phyloP scores from a whole-genome alignment of 2,888 invertebrate genomes.

The Hemicrepidius hirtus region DNA sequence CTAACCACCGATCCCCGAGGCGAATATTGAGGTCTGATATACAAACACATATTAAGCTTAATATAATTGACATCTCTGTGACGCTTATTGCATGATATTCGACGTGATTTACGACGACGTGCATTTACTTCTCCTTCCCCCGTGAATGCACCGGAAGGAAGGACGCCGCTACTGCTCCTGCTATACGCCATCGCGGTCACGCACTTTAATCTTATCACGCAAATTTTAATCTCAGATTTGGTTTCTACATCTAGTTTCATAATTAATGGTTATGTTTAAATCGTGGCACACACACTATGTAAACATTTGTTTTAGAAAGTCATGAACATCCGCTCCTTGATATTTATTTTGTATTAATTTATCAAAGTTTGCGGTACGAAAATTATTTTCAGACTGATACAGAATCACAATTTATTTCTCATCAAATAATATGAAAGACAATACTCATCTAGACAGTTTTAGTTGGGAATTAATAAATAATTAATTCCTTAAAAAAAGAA shows the following conservation, averaged over 20 bases:
- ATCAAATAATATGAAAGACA: no score
- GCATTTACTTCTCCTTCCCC: constrained; percentile 45
- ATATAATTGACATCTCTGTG: constrained; percentile 43
- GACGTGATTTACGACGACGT: constrained; percentile 47
- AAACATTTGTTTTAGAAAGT: not conserved
- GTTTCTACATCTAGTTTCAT: constrained; percentile 29
- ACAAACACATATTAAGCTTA: constrained; percentile 35
- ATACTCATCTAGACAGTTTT: no score
- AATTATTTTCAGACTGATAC: no score
- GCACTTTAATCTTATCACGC: constrained; percentile 52
- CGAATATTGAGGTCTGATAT: constrained; percentile 18
- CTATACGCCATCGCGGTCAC: constrained; percentile 49
- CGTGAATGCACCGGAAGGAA: constrained; percentile 53
- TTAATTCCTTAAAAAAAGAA: no score
- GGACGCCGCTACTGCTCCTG: constrained; percentile 48
- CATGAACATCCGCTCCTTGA: not conserved
- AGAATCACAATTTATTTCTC: no score
- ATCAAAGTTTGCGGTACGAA: no score
- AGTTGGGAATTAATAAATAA: no score
- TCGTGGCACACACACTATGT: not conserved
- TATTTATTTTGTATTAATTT: no score
- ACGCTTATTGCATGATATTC: constrained; percentile 44
- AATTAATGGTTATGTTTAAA: constrained; percentile 11
- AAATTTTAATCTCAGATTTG: constrained; percentile 44
- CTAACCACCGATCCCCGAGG: constrained; percentile 24